Conservation (phyloP, 2,113 vertebrate genomes). For the Lycaon pictus region DNA sequence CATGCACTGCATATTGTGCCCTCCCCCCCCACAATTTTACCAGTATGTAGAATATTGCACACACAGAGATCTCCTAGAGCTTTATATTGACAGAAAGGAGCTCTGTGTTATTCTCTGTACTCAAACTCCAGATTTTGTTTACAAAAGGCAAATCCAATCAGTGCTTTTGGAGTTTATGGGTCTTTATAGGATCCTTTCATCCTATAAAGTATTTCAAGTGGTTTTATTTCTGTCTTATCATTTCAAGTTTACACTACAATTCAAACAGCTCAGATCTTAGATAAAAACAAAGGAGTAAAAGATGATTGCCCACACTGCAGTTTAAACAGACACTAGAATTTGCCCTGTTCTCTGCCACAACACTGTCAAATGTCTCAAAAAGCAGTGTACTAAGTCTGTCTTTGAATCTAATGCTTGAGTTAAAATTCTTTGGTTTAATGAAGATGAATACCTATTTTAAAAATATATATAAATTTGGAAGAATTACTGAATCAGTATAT, state of each 20-base stretch:
- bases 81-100: not conserved
- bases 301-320: not conserved
- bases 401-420: not conserved
- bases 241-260: constrained; percentile 42
- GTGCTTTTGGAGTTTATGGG: not conserved
- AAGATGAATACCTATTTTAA: not conserved
- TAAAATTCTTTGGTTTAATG: not conserved
- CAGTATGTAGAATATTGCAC: not conserved
- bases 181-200: constrained; percentile 34
- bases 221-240: not conserved
- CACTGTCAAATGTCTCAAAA: not conserved
- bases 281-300: constrained; percentile 59
- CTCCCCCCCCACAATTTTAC: not conserved
- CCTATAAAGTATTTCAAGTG: constrained; percentile 48
- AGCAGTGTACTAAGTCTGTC: not conserved
- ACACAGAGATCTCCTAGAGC: not conserved
- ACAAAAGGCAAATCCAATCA: not conserved
- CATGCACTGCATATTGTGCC: not conserved
- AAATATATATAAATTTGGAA: not conserved
- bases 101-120: not conserved
- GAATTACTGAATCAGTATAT: not conserved
- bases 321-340: not conserved
- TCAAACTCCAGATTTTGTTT: constrained; percentile 49
- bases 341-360: not conserved
- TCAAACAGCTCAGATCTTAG: constrained; percentile 20